Evolutionary conservation across 2,888 invertebrate genomes (phyloP), one percentile per base, ranked within the genome.

Genomic region (Cheilosia vernalis): DNA sequence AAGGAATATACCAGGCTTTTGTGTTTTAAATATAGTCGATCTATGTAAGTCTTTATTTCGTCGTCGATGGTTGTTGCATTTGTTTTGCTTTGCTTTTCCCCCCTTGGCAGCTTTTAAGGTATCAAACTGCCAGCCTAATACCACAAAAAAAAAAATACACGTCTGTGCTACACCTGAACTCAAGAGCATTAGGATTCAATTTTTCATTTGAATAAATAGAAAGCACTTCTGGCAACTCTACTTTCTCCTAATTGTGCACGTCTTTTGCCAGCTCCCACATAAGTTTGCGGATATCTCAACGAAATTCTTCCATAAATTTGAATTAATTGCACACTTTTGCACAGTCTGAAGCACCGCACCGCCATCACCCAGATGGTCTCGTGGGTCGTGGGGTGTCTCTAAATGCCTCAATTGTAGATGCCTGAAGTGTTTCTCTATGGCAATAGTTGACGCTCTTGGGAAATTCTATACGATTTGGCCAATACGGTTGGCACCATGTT

Each of bases 291-390:
- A 58, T 51, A 63, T 49, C 63, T 21, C 44, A 64, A 53, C 21
- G 21, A 70, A 70, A 56, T 76, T 69, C 63, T 61, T 60, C 55
- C 67, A 80, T 80, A 67, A 81, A 81, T 74, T 63, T 44, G 55
- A 77, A 82, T 82, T 82, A 77, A 82, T 72, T 82, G 70, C 61
- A 63, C 63, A 69, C n/a, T 74, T 74, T 27, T 47, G 21, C 47
- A 58, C 44, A 13, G 60, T 15, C 47, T 37, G 4, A 56, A 37
- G 73, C 63, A 63, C 21, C 49, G 21, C 49, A 21, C 7, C 33
- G 17, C 21, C 61, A 72, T 63, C 40, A 37, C 37, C 21, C 63
- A 27, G 37, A 30, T 30, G 21, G 21, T 9, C 76, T 44, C 42
- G 30, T 24, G 2, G 30, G 30, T 44, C 42, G 30, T 24, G 2